A percentile compares a stretch with the other conserved stretches of the same genome.
Conservation (phyloP, 2,888 invertebrate species). For the Caenorhabditis afra region DNA sequence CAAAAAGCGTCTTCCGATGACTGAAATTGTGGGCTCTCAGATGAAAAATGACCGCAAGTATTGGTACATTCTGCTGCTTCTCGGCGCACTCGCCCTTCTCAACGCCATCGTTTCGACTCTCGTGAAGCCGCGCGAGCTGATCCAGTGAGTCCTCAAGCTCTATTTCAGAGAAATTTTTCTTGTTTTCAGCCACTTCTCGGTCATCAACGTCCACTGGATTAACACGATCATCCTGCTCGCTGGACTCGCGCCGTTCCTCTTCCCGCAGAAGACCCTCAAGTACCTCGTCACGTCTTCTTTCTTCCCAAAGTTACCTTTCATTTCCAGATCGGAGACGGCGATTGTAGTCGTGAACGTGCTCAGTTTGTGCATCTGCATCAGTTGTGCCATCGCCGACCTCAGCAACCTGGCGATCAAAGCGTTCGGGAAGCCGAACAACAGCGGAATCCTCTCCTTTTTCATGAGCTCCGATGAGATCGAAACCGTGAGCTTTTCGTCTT, state of each 20-base stretch:
- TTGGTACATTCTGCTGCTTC: constrained; percentile 43
- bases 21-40: constrained; percentile 29
- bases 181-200: constrained; percentile 52
- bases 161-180: neutral
- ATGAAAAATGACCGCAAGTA: constrained; percentile 57
- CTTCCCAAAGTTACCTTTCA: neutral
- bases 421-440: constrained; percentile 25
- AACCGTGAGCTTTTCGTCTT: constrained; percentile 31
- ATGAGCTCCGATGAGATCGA: constrained; percentile 44
- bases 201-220: constrained; percentile 60
- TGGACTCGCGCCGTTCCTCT: constrained; percentile 45
- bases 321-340: constrained; percentile 55
- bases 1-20: neutral
- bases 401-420: constrained; percentile 32
- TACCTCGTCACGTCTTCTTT: no score
- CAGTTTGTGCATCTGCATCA: constrained; percentile 48
- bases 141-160: constrained; percentile 41
- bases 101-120: constrained; percentile 46
- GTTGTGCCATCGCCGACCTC: constrained; percentile 50
- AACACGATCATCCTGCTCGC: constrained; percentile 50
- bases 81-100: constrained; percentile 44
- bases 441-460: constrained; percentile 31
- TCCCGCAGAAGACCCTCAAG: constrained; percentile 52
- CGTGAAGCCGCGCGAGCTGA: constrained; percentile 25
- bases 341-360: constrained; percentile 49